Percentiles rank a stretch among this genome's conserved stretches.
Evolutionary conservation across 2,113 vertebrate genomes (phyloP).

Genomic region (Oryzias woworae): DNA sequence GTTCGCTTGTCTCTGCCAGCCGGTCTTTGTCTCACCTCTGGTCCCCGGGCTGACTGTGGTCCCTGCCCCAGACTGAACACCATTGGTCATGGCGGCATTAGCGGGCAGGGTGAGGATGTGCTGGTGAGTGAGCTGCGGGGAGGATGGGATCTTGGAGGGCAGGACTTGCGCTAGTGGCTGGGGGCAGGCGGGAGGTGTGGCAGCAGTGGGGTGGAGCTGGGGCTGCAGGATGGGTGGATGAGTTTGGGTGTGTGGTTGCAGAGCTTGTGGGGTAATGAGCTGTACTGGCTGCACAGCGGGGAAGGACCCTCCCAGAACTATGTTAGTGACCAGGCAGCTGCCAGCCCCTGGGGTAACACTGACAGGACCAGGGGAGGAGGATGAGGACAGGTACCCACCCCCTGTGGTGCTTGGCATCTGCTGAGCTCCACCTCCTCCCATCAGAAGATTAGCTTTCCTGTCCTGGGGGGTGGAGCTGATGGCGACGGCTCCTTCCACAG

Average conservation of each 20-base stretch:
- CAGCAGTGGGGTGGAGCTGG: slow-evolving; percentile 52
- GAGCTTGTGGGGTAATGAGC: slow-evolving; percentile 62
- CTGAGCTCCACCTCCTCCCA: slow-evolving; percentile 63
- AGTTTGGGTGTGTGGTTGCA: slow-evolving; percentile 47
- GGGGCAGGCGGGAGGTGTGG: slow-evolving; percentile 49
- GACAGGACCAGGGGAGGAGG: slow-evolving; percentile 64
- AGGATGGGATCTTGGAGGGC: slow-evolving; percentile 74
- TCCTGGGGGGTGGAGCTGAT: slow-evolving; percentile 61
- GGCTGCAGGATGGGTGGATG: slow-evolving; percentile 71
- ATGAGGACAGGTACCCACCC: slow-evolving; percentile 77
- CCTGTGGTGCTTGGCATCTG: slow-evolving; percentile 66
- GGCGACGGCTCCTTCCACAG: slow-evolving; percentile 57
- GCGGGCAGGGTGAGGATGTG: slow-evolving; percentile 80
- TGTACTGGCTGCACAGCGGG: slow-evolving; percentile 65
- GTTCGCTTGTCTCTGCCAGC: slow-evolving; percentile 13
- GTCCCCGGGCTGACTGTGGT: slow-evolving; percentile 67
- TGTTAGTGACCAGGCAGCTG: slow-evolving; percentile 72
- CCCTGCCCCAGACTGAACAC: slow-evolving; percentile 66
- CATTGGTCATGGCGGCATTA: slow-evolving; percentile 78
- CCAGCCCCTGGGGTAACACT: slow-evolving; percentile 54
- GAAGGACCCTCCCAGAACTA: slow-evolving; percentile 75
- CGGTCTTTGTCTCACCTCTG: slow-evolving; percentile 73
- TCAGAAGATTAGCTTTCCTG: slow-evolving; percentile 68
- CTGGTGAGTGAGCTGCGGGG: slow-evolving; percentile 70
- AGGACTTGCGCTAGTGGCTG: slow-evolving; percentile 82